Percentiles rank a stretch among this genome's conserved stretches.
phyloP scores from a whole-genome alignment of 2,797 vertebrate genomes.

The Crossoptilon crossoptilon region DNA sequence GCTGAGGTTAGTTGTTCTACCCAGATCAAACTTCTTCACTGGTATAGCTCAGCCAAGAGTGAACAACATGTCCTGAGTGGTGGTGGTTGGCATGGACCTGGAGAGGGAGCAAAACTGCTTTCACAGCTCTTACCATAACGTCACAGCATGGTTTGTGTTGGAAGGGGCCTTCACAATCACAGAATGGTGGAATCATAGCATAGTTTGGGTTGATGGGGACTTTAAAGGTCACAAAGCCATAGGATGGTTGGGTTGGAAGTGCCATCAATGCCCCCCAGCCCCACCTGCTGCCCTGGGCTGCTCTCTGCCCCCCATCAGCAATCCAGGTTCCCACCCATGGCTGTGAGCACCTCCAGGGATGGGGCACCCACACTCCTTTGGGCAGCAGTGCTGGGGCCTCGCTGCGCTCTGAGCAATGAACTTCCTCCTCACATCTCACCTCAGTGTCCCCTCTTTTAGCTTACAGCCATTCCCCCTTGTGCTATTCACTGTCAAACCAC shows the following conservation, averaged over 20 bases:
- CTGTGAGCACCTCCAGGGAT: neutral
- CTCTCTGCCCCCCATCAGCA: neutral
- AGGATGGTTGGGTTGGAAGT: no score
- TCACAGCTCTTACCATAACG: neutral
- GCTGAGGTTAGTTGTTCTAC: neutral
- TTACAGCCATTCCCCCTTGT: neutral
- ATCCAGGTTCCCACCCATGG: no score
- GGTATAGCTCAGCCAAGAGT: fast-evolving
- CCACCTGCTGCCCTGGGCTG: neutral
- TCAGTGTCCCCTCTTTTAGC: neutral
- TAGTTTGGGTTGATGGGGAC: no score
- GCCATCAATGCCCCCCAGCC: no score
- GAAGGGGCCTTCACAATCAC: no score
- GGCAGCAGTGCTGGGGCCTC: neutral
- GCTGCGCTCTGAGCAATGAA: neutral
- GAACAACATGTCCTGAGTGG: neutral
- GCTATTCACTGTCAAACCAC: no score
- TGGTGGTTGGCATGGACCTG: neutral
- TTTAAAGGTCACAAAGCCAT: no score
- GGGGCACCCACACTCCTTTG: neutral
- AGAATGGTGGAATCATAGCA: no score
- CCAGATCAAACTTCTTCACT: neutral
- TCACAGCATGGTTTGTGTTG: no score
- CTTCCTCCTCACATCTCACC: neutral
- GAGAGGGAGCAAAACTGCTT: neutral